These are phyloP conservation scores for Penaeus vannamei DNA, from an alignment of 1,140 invertebrate genomes.

Conservation along the genomic window DNA sequence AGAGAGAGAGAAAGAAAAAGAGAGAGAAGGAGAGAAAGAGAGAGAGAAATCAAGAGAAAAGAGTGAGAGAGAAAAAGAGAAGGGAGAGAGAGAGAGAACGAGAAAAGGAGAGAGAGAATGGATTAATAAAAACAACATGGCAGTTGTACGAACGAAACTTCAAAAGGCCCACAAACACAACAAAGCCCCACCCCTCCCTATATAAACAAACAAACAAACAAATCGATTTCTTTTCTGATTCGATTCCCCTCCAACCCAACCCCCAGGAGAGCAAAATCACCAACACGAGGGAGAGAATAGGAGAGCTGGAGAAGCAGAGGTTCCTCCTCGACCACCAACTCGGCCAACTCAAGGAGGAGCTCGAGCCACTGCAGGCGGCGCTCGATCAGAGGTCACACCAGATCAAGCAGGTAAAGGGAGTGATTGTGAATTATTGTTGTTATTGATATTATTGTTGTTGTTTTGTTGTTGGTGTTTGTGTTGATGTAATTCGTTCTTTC, in stretches of 20 bases:
- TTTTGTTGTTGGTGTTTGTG: too few relatives aligned
- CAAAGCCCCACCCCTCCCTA: not conserved
- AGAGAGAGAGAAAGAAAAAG: too few relatives aligned
- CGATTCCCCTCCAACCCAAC: not conserved
- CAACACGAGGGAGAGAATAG: conserved; percentile 33
- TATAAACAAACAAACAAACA: too few relatives aligned
- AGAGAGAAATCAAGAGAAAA: too few relatives aligned
- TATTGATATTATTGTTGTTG: not conserved
- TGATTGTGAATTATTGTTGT: not conserved
- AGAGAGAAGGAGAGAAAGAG: too few relatives aligned
- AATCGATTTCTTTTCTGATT: not conserved
- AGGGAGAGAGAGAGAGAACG: too few relatives aligned
- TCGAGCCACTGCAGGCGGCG: conserved; percentile 44
- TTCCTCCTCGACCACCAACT: conserved; percentile 53
- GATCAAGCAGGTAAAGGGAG: conserved; percentile 59
- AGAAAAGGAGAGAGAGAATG: too few relatives aligned
- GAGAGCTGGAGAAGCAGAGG: conserved; percentile 57
- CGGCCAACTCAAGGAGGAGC: conserved; percentile 57
- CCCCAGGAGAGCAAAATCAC: conserved; percentile 56
- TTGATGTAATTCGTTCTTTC: too few relatives aligned
- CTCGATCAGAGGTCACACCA: conserved; percentile 52
- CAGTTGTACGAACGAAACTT: not conserved
- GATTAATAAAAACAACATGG: too few relatives aligned
- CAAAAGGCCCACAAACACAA: not conserved
- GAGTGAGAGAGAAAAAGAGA: too few relatives aligned